Percentiles rank a stretch among this genome's conserved stretches.
These are phyloP conservation scores for Elanus axillaris DNA, from an alignment of 2,113 vertebrate species.

Conservation along the genomic window DNA sequence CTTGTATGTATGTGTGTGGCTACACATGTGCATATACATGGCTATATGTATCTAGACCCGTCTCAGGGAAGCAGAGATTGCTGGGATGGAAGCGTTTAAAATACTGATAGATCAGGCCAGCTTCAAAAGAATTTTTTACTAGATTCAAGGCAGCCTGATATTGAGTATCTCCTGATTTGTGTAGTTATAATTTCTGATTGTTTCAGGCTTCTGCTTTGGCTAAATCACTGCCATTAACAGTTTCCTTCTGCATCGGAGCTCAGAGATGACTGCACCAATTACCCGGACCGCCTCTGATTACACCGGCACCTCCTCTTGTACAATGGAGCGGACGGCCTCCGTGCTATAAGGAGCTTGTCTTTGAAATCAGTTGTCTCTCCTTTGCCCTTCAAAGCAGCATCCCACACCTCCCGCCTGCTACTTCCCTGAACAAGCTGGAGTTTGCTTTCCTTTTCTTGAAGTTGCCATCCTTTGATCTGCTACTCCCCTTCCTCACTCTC, in stretches of 20 bases:
- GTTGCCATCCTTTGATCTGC: neutral
- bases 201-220: neutral
- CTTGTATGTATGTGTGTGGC: neutral
- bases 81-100: neutral
- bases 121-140: neutral
- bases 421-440: neutral
- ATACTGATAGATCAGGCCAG: neutral
- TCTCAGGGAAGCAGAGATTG: neutral
- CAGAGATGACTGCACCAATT: neutral
- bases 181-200: neutral
- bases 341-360: neutral
- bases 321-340: neutral
- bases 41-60: neutral
- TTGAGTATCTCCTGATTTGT: neutral
- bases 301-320: neutral
- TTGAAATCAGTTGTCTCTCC: neutral
- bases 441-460: neutral
- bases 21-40: neutral
- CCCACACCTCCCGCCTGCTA: neutral
- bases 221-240: neutral
- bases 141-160: neutral
- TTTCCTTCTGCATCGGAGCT: neutral
- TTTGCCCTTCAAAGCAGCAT: neutral
- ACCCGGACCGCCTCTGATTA: neutral
- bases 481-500: neutral